These are phyloP conservation scores for Graphium colonna DNA, from an alignment of 2,888 invertebrate genomes.

Conservation along the genomic window DNA sequence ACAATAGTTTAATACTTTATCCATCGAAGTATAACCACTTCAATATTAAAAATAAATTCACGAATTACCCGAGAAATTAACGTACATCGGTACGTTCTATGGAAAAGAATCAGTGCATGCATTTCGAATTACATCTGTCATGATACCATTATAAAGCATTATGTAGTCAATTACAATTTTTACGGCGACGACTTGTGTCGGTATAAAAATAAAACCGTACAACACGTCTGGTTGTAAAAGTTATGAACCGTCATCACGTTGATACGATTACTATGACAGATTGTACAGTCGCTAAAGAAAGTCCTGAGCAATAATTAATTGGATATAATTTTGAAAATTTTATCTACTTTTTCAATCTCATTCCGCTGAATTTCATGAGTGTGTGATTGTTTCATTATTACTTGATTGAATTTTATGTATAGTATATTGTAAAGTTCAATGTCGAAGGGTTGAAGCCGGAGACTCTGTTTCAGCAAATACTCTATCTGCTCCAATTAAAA, in stretches of 20 bases:
- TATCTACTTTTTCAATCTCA: too few species aligned
- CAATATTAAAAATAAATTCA: background rate
- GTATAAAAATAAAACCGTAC: conserved; percentile 41
- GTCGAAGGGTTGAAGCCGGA: too few species aligned
- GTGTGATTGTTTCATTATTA: too few species aligned
- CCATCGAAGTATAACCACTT: too few species aligned
- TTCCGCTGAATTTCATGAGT: too few species aligned
- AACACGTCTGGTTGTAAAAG: conserved; percentile 43
- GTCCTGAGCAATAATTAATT: background rate
- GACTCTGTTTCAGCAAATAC: too few species aligned
- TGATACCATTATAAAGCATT: conserved; percentile 6
- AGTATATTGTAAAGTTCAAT: too few species aligned
- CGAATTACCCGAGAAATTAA: background rate
- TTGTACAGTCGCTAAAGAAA: conserved; percentile 36
- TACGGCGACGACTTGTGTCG: conserved; percentile 27
- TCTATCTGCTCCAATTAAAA: too few species aligned
- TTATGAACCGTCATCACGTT: conserved; percentile 44
- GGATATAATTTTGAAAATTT: background rate
- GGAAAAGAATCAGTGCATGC: background rate
- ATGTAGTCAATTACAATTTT: conserved; percentile 25
- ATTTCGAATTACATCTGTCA: background rate
- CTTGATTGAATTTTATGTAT: too few species aligned
- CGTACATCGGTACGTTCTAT: too few species aligned
- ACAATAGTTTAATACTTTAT: too few species aligned
- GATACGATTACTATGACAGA: conserved; percentile 39